phyloP scores from a whole-genome alignment of 30 jellyfish, hydroid and myxozoan species.

The Mastigias papua region DNA sequence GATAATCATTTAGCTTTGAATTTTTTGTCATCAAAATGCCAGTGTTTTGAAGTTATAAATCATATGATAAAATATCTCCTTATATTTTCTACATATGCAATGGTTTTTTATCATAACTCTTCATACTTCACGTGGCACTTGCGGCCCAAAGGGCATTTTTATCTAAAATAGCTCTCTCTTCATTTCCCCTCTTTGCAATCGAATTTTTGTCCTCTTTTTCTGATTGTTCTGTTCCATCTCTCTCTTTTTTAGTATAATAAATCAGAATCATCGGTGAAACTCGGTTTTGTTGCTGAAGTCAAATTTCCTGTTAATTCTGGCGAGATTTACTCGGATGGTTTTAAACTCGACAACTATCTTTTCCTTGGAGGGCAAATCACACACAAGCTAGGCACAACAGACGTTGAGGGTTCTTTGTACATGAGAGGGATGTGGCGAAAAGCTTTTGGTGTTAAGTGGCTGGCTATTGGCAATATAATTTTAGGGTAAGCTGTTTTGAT shows the following conservation, averaged over 20 bases:
- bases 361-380: constrained; percentile 81
- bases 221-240: neutral
- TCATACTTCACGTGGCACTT: too few relatives aligned
- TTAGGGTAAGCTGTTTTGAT: constrained; percentile 73
- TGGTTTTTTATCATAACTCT: too few relatives aligned
- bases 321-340: constrained; percentile 82
- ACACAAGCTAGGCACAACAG: constrained; percentile 89
- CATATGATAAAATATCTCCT: too few relatives aligned
- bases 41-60: too few relatives aligned
- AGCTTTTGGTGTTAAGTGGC: constrained; percentile 97
- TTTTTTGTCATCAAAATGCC: too few relatives aligned
- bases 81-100: too few relatives aligned
- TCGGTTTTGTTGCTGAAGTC: constrained; percentile 92
- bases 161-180: too few relatives aligned
- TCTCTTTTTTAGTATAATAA: constrained; percentile 63
- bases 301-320: constrained; percentile 91
- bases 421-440: constrained; percentile 99
- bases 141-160: too few relatives aligned
- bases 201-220: too few relatives aligned
- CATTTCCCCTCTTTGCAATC: too few relatives aligned
- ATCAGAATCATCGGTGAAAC: constrained; percentile 41
- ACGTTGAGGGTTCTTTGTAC: constrained; percentile 76
- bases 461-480: constrained; percentile 89
- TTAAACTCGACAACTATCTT: constrained; percentile 57
- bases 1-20: too few relatives aligned